Conservation (phyloP, 2,797 vertebrate genomes). For the Parotocinclus haroldoi region DNA sequence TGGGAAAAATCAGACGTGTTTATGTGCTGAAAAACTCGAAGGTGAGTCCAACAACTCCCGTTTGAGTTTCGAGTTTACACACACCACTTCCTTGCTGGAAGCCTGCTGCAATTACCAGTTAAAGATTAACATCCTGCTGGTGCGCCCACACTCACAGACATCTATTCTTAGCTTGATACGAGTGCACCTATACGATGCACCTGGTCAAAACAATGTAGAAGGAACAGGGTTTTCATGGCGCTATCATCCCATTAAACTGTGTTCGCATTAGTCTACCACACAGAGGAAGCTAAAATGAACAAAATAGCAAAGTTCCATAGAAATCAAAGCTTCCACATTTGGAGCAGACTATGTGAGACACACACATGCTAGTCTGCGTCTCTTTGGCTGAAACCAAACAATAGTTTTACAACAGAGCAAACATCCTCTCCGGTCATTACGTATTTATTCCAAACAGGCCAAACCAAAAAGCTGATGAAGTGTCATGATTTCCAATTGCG, state of each 20-base stretch:
- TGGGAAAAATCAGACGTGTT: constrained; percentile 1
- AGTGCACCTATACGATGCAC: not conserved
- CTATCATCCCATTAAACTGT: too few relatives aligned
- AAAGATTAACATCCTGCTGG: constrained; percentile 50
- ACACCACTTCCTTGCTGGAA: constrained; percentile 48
- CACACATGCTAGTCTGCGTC: constrained; percentile 25
- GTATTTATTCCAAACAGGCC: too few relatives aligned
- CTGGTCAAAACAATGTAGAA: not conserved
- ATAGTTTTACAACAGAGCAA: not conserved
- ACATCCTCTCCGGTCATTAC: not conserved
- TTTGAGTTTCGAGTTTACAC: constrained; percentile 46
- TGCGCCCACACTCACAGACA: constrained; percentile 18
- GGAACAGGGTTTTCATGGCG: not conserved
- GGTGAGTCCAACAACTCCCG: constrained; percentile 26
- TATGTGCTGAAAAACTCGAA: constrained; percentile 24
- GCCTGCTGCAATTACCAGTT: constrained; percentile 58
- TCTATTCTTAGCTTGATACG: constrained; percentile 14
- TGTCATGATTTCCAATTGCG: too few relatives aligned
- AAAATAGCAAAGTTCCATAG: constrained; percentile 21
- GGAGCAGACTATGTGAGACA: constrained; percentile 40
- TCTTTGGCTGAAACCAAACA: constrained; percentile 4
- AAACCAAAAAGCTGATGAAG: too few relatives aligned
- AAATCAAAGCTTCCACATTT: constrained; percentile 48
- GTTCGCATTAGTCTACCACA: too few relatives aligned
- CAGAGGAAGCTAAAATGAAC: too few relatives aligned